Evolutionary conservation across 2,797 vertebrate species (phyloP), one percentile per base, ranked within the genome.

Genomic region (Pseudochaenichthys georgianus): DNA sequence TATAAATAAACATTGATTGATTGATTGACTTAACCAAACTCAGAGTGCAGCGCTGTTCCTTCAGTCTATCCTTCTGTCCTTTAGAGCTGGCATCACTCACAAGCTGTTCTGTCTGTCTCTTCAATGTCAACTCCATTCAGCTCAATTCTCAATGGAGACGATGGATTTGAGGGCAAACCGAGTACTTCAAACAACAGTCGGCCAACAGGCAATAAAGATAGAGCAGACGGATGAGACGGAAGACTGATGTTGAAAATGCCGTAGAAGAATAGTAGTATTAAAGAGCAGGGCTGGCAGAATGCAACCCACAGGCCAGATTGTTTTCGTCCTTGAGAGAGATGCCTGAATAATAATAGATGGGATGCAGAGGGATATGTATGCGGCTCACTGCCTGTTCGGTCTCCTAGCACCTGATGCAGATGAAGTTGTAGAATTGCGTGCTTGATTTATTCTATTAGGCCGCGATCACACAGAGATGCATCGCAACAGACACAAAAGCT

Each of bases 181-280:
- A 87, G 85, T 86, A 83, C 80, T 81, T 74, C 75, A 75, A 85
- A 80, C 73, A 81, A 59, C 41, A 74, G 74, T 82, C 75, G 60
- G 19, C 82, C 82, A 63, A 71, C 34, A 54, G 80, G 64, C 76
- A 61, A 68, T 74, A 60, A 80, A 80, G 73, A 64, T 4, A 21
- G 55, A 83, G 66, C 17, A 69, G 70, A 59, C 19, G 38, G 47
- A 68, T 19, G 23, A 76, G 69, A 62, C 31, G 54, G 47, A 68
- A 55, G 75, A 80, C 31, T 74, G 69, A 80, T 80, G 77, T 59
- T 41, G 19, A 74, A 74, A 64, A 50, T 72, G 47, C 70, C 31
- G 65, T 50, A n/a, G 58, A 72, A 59, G 58, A 57, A 45, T 64
- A 52, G 68, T 42, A 34, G 51, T 21, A 64, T 77, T 34, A 68